Conservation (phyloP, 2,113 vertebrate species). For the Henicopernis longicauda region DNA sequence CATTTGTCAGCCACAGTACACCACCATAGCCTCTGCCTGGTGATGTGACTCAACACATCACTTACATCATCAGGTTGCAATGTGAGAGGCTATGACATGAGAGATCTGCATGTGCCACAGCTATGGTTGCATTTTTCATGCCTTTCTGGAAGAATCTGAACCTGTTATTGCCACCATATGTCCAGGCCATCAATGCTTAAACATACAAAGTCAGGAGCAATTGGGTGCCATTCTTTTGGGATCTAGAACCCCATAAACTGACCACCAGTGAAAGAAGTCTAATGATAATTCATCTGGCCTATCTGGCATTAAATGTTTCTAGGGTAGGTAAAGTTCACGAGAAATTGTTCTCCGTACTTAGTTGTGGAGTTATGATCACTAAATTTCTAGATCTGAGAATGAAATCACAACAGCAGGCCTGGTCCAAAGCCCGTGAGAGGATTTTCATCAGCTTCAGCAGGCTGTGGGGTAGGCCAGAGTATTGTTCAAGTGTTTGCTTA, state of each 20-base stretch:
- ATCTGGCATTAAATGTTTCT: not conserved
- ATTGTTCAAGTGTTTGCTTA: not conserved
- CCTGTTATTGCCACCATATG: accelerated
- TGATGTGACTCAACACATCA: not conserved
- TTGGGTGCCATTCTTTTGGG: not conserved
- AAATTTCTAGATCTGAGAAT: not conserved
- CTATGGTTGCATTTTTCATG: not conserved
- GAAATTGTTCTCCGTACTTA: not conserved
- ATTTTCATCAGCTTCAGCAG: not conserved
- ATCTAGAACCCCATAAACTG: not conserved
- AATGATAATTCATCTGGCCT: not conserved
- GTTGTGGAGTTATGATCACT: not conserved
- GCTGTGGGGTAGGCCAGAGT: not conserved
- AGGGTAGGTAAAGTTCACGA: not conserved
- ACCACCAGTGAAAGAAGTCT: not conserved
- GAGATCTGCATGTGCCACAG: not conserved
- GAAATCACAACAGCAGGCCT: not conserved
- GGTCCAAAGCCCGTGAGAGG: not conserved
- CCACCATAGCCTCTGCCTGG: not conserved
- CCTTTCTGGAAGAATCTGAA: not conserved
- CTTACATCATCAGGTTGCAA: not conserved
- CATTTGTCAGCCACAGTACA: not conserved
- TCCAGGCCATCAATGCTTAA: not conserved
- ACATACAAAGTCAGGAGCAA: not conserved
- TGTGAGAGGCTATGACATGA: not conserved